Evolutionary conservation across 2,113 vertebrate genomes (phyloP).

Genomic region (Boleophthalmus pectinirostris): DNA sequence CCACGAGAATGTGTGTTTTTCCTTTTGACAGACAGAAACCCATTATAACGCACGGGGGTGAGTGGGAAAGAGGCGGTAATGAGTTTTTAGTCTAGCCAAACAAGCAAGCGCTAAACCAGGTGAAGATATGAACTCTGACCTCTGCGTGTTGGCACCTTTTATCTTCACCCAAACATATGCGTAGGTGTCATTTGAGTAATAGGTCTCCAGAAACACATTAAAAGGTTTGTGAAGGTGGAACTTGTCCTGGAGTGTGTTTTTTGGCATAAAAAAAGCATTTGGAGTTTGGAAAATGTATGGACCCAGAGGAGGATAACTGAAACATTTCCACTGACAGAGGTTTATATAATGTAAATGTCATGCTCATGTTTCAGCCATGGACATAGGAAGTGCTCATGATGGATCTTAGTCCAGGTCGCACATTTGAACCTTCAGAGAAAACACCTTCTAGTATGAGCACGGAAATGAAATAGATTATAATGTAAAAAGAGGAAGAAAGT

Average conservation of each 20-base stretch:
- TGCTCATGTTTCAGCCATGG: neutral
- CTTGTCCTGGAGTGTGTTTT: neutral
- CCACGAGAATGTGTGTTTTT: slow-evolving; percentile 58
- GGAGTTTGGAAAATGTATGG: neutral
- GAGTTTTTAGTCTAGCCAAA: neutral
- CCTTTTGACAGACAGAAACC: neutral
- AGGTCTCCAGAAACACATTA: neutral
- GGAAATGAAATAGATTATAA: too few species aligned
- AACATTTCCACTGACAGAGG: neutral
- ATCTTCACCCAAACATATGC: neutral
- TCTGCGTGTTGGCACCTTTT: slow-evolving; percentile 13
- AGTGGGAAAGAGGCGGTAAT: neutral
- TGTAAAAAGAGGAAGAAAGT: too few species aligned
- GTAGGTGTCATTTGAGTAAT: slow-evolving; percentile 2
- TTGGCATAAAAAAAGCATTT: neutral
- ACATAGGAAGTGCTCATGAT: neutral
- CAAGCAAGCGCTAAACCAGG: neutral
- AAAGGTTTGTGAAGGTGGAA: neutral
- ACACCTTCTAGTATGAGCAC: too few species aligned
- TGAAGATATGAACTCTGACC: slow-evolving; percentile 18
- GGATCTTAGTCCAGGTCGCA: neutral
- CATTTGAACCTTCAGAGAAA: too few species aligned
- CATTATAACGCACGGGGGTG: neutral
- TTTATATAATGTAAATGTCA: neutral
- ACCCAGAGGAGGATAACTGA: neutral